A percentile compares a stretch with the other conserved stretches of the same genome.
phyloP scores from a whole-genome alignment of 2,888 invertebrate species.

The Mellilla xanthometata region DNA sequence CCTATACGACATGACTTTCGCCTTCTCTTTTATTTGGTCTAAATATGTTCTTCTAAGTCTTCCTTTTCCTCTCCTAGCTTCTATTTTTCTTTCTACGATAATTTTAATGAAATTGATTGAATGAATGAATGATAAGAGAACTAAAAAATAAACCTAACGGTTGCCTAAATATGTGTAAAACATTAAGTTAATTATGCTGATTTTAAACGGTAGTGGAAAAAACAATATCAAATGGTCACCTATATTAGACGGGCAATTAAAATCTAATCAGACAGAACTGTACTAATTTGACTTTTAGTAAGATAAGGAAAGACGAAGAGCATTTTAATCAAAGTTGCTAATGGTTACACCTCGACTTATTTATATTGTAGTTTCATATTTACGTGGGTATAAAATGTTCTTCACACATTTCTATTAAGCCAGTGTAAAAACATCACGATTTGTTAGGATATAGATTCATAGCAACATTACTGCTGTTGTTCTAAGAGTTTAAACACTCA shows the following conservation, averaged over 20 bases:
- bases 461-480: slow-evolving; percentile 5
- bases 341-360: background rate
- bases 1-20: no score
- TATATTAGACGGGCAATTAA: slow-evolving; percentile 12
- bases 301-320: background rate
- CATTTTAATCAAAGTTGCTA: background rate
- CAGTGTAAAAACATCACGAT: slow-evolving; percentile 1
- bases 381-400: background rate
- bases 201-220: no score
- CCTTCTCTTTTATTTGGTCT: no score
- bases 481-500: no score
- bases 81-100: no score
- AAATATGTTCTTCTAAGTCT: no score
- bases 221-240: background rate
- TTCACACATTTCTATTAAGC: slow-evolving; percentile 1
- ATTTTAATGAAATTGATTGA: no score
- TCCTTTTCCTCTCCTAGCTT: no score
- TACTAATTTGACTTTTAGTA: background rate
- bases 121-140: no score
- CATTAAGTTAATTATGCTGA: no score
- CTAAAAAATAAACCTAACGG: no score
- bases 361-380: background rate
- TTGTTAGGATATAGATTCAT: background rate
- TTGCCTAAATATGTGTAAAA: no score
- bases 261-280: slow-evolving; percentile 2